A percentile compares a stretch with the other conserved stretches of the same genome.
Evolutionary conservation across 2,113 vertebrate species (phyloP).

Genomic region (Sprattus sprattus): DNA sequence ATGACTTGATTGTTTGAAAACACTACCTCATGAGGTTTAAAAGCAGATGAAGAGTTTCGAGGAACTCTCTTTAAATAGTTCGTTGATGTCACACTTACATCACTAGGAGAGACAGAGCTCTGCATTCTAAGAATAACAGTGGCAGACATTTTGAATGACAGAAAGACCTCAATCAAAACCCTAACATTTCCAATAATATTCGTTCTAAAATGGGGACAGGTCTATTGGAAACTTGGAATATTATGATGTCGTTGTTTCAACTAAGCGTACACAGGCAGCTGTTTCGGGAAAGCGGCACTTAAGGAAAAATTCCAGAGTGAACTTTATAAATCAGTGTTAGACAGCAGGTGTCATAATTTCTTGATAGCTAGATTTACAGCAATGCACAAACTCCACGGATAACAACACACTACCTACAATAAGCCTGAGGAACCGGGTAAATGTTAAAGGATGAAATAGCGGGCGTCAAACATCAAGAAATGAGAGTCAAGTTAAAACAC

Average conservation of each 20-base stretch:
- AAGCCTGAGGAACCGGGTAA: not conserved
- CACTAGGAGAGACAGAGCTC: not conserved
- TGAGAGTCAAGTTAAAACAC: not conserved
- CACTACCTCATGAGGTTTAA: not conserved
- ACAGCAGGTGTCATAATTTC: no score
- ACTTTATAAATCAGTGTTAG: no score
- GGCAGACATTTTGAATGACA: not conserved
- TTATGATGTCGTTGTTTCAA: no score
- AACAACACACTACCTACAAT: not conserved
- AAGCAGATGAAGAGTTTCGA: not conserved
- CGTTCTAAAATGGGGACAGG: not conserved
- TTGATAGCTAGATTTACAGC: no score
- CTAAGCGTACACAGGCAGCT: no score
- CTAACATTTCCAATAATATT: not conserved
- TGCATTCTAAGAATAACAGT: not conserved
- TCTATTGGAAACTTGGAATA: no score
- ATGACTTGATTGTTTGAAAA: not conserved
- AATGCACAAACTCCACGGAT: no score
- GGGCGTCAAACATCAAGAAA: not conserved
- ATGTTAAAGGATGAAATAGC: not conserved
- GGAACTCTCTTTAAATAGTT: not conserved
- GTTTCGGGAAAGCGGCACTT: no score
- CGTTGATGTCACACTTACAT: not conserved
- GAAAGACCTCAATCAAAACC: not conserved
- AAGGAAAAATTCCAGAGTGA: no score